Percentiles rank a stretch among this genome's conserved stretches.
phyloP scores from a whole-genome alignment of 2,888 invertebrate species.

The Microplitis manilae region DNA sequence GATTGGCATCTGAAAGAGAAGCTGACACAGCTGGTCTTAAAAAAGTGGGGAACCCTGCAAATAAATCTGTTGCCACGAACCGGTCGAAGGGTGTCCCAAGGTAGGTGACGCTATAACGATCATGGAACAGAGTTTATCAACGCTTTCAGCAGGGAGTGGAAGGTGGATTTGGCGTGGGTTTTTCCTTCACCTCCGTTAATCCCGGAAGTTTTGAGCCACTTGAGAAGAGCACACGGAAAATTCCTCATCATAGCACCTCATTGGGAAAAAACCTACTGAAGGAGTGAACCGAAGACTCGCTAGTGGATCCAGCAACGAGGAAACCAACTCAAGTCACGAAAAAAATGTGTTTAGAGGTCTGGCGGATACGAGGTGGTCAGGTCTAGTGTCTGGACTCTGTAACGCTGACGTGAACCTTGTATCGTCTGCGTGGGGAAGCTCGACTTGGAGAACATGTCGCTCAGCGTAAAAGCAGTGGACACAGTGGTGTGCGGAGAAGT shows the following conservation, averaged over 20 bases:
- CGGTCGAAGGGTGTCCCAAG: slow-evolving; percentile 11
- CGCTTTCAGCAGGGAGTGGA: slow-evolving; percentile 56
- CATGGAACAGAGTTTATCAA: slow-evolving; percentile 45
- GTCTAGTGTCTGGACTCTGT: background rate
- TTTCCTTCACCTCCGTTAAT: slow-evolving; percentile 59
- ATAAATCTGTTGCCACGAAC: slow-evolving; percentile 32
- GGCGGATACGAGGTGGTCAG: slow-evolving; percentile 30
- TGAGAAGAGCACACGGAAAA: slow-evolving; percentile 49
- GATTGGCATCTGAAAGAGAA: slow-evolving; percentile 26
- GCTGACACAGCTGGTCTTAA: background rate
- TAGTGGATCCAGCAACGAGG: slow-evolving; percentile 60
- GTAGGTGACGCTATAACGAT: slow-evolving; percentile 32
- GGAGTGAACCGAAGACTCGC: slow-evolving; percentile 41
- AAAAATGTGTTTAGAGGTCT: slow-evolving; percentile 23
- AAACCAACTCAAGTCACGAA: slow-evolving; percentile 63
- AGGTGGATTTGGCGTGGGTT: slow-evolving; percentile 53
- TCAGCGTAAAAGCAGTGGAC: slow-evolving; percentile 20
- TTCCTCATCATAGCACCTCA: slow-evolving; percentile 55
- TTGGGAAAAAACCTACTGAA: slow-evolving; percentile 55
- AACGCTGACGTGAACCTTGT: background rate
- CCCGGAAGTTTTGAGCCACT: slow-evolving; percentile 49
- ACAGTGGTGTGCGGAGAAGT: slow-evolving; percentile 4
- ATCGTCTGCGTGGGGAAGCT: slow-evolving; percentile 51
- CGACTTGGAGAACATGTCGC: slow-evolving; percentile 17
- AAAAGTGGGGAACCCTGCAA: slow-evolving; percentile 18